Percentiles rank a stretch among this genome's conserved stretches.
Evolutionary conservation across 1,140 invertebrate genomes (phyloP).

Genomic region (Bombus polaris): DNA sequence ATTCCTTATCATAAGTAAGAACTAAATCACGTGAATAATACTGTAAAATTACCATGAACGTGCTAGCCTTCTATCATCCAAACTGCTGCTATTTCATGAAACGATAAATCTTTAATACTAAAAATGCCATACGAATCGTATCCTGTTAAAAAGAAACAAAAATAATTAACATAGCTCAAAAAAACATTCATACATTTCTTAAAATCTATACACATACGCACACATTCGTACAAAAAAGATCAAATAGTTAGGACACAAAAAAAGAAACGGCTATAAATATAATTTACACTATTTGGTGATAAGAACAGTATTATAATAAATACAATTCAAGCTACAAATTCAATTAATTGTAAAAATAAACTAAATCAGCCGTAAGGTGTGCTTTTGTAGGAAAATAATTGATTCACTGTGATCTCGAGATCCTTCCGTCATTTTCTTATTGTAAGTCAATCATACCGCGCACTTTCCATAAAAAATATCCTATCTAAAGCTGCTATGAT

Average conservation of each 20-base stretch:
- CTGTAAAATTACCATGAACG: constrained; percentile 20
- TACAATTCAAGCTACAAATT: background rate
- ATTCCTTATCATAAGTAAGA: background rate
- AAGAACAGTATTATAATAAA: background rate
- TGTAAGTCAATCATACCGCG: background rate
- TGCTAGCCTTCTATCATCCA: background rate
- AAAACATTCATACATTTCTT: background rate
- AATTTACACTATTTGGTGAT: background rate
- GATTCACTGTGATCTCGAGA: constrained; percentile 8
- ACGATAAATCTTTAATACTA: background rate
- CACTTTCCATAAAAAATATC: constrained; percentile 9
- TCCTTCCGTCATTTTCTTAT: background rate
- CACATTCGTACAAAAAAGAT: background rate
- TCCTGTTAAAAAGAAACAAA: background rate
- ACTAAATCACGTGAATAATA: constrained; percentile 29
- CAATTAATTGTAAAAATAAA: background rate
- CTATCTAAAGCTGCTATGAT: constrained; percentile 10
- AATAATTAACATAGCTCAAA: background rate
- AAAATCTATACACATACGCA: background rate
- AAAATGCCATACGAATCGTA: constrained; percentile 2
- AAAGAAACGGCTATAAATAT: constrained; percentile 8
- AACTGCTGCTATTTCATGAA: background rate
- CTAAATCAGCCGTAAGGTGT: background rate
- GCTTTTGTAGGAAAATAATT: background rate
- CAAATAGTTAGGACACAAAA: background rate